Base-by-base conservation (phyloP, 2,888 invertebrate genomes). In the Boloria selene region DNA sequence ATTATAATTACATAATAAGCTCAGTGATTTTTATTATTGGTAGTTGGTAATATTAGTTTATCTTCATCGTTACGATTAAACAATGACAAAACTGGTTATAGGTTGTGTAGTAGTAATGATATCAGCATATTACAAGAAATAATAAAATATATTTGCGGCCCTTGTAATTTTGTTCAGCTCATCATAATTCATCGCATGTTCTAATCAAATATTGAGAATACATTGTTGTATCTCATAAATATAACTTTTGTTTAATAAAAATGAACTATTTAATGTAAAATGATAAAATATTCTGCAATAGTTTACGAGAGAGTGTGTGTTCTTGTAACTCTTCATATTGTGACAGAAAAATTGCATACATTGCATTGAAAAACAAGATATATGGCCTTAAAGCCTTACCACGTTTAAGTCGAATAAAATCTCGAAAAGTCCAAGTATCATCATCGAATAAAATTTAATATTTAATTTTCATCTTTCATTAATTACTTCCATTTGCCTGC, bases 61-160 rank as follows among this genome's bases (percentile, higher is more conserved):
- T n/a, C 47, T 47, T 6, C 4, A 47, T 7, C n/a, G 47, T 6
- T 5, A 16, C 16, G 13, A 6, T 13, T 38, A 47, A 10, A 17
- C 4, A 42, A 3, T 64, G 58, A 52, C 13, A 26, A 10, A 7
- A 52, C 64, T 22, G 64, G 44, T 10, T 14, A 13, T 18, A 47
- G 17, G 51, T 13, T 51, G 16, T 64, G 51, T 26, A 16, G 50
- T 51, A 56, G 26, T 6, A 16, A n/a, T 22, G 22, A 17, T 51
- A 62, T 52, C 58, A 60, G 55, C 61, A 68, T 68, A 67, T 65
- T 65, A 49, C 44, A 22, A 22, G 22, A 67, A 60, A 51, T 60
- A 26, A 67, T 53, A 70, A 70, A 64, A 64, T 62, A 70, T 68
- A 70, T 55, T 61, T 61, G 64, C 54, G 51, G 22, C 22, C 31